Evolutionary conservation across 2,888 invertebrate genomes (phyloP).

Genomic region (Pantelozetes paolii): DNA sequence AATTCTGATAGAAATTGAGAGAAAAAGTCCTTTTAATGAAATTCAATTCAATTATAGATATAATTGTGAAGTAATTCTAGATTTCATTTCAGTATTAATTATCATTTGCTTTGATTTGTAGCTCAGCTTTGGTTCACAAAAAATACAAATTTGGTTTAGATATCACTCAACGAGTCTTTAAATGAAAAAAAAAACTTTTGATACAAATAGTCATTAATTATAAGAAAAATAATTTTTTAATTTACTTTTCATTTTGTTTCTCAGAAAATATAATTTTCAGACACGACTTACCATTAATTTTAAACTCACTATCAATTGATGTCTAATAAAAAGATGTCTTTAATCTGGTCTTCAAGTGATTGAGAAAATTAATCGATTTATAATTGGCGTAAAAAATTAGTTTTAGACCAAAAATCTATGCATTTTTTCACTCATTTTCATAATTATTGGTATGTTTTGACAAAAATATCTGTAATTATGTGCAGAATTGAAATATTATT

Average conservation of each 20-base stretch:
- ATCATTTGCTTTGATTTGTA: neutral
- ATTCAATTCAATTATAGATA: neutral
- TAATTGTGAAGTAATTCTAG: neutral
- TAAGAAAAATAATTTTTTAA: neutral
- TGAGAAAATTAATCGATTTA: neutral
- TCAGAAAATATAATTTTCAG: neutral
- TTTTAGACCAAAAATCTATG: neutral
- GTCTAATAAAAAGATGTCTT: neutral
- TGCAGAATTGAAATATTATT: slow-evolving; percentile 22
- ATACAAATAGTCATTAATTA: too few relatives aligned
- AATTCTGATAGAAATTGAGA: neutral
- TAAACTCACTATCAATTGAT: neutral
- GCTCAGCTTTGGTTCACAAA: too few relatives aligned
- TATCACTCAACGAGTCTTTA: neutral
- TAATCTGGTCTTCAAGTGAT: neutral
- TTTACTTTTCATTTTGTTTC: neutral
- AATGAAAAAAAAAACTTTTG: too few relatives aligned
- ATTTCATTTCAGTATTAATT: neutral
- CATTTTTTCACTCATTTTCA: neutral
- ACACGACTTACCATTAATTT: neutral
- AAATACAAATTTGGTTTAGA: too few relatives aligned
- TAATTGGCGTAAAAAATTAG: neutral
- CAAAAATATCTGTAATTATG: slow-evolving; percentile 14
- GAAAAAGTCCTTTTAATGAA: neutral
- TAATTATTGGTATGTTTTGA: neutral